phyloP scores from a whole-genome alignment of 2,888 invertebrate species.

The Plebejus melissa region DNA sequence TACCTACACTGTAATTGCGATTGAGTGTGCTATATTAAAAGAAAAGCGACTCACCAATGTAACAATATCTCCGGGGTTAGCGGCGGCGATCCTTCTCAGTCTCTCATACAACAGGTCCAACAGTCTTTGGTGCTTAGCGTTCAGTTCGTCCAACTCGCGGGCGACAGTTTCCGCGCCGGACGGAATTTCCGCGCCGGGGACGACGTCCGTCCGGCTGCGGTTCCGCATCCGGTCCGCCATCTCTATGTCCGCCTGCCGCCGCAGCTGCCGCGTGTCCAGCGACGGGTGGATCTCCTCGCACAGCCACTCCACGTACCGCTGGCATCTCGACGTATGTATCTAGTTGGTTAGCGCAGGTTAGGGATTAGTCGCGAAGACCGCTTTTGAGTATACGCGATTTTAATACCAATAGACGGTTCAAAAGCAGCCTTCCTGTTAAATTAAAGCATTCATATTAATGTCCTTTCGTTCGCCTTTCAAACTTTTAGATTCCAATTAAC shows the following conservation, averaged over 20 bases:
- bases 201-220: constrained; percentile 44
- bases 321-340: constrained; percentile 92
- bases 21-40: background rate
- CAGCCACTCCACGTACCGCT: constrained; percentile 89
- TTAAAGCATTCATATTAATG: constrained; percentile 32
- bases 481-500: constrained; percentile 27
- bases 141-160: constrained; percentile 88
- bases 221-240: constrained; percentile 59
- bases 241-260: constrained; percentile 63
- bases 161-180: constrained; percentile 87
- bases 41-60: constrained; percentile 82
- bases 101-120: constrained; percentile 84
- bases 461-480: constrained; percentile 33
- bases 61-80: constrained; percentile 85
- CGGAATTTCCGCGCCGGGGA: constrained; percentile 50
- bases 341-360: constrained; percentile 80
- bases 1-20: background rate
- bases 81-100: constrained; percentile 82
- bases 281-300: constrained; percentile 91
- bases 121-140: constrained; percentile 86
- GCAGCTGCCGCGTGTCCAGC: constrained; percentile 79
- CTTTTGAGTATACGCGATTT: constrained; percentile 33
- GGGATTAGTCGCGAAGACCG: constrained; percentile 48
- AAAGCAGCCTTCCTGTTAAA: constrained; percentile 32
- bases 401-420: background rate